Evolutionary conservation across 2,888 invertebrate genomes (phyloP), one percentile per base, ranked within the genome.

Genomic region (Tetranychus truncatus): DNA sequence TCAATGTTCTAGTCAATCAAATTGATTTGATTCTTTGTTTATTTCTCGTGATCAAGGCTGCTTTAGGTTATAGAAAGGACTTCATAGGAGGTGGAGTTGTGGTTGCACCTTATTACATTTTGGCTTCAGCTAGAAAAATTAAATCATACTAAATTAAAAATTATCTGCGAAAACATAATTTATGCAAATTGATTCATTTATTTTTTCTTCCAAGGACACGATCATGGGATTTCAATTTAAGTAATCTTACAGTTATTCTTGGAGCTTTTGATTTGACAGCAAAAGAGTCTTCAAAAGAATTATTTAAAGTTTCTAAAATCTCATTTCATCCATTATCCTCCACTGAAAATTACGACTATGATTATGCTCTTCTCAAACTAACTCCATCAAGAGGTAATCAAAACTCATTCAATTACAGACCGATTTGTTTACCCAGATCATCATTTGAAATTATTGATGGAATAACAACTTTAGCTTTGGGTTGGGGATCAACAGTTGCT

Each of bases 41-140:
- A 15, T 55, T 15, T 20, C 11, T 4, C 67, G n/a, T n/a, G n/a
- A 67, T 21, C 21, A 67, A 69, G 69, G 69, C 69, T 21, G 71
- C 71, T 8, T 71, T 75, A 11, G 75, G 71, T 44, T 71, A 66
- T 18, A 75, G 71, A n/a, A 66, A 66, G 2, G 44, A 71, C 65
- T 24, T 75, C 6, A 75, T 75, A 8, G 71, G 75, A 44, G 71
- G 75, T 21, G 75, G 75, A 44, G 71, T 72, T 44, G 45, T 75
- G 6, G 71, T 75, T 55, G 65, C 75, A 7, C 18, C 72, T 7
- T 72, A 72, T 34, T 45, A 71, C 66, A 71, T 75, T 15, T 24
- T 75, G 9, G 72, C 75, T 6, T 75, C 75, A 24, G 75, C 75
- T 4, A 71, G 65, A 6, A 75, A 24, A 34, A 21, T 75, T 2